Conservation (phyloP, 2,113 vertebrate genomes). For the Ochotona princeps region DNA sequence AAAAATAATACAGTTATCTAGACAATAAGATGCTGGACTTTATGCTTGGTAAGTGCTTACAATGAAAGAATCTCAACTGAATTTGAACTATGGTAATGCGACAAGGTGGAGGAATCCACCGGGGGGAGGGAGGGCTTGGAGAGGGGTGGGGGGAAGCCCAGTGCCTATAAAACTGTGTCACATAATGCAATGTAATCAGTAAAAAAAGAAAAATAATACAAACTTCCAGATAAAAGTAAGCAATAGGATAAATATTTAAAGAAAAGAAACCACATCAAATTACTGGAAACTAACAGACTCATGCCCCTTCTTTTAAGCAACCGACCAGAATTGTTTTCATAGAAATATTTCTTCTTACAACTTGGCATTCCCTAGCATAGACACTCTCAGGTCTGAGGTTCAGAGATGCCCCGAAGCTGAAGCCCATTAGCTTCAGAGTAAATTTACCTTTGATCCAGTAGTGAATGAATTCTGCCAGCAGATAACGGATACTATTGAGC, state of each 20-base stretch:
- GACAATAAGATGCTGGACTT: no score
- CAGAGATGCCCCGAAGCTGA: background rate
- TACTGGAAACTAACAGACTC: background rate
- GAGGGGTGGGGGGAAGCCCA: no score
- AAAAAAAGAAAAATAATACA: conserved; percentile 34
- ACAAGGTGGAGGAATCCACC: no score
- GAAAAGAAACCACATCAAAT: conserved; percentile 14
- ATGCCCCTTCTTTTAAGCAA: background rate
- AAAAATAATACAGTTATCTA: conserved; percentile 20
- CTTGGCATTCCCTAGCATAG: background rate
- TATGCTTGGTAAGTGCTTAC: no score
- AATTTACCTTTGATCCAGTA: background rate
- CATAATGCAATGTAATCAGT: no score
- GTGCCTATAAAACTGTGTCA: no score
- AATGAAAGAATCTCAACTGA: no score
- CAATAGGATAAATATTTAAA: conserved; percentile 14
- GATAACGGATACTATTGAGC: background rate
- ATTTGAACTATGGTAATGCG: no score
- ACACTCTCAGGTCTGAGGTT: background rate
- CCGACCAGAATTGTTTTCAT: background rate
- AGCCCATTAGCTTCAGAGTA: background rate
- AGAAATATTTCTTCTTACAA: background rate
- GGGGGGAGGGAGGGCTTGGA: no score
- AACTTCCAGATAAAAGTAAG: conserved; percentile 8
- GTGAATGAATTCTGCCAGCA: background rate